phyloP scores from a whole-genome alignment of 2,797 vertebrate species.

The Otus scops region DNA sequence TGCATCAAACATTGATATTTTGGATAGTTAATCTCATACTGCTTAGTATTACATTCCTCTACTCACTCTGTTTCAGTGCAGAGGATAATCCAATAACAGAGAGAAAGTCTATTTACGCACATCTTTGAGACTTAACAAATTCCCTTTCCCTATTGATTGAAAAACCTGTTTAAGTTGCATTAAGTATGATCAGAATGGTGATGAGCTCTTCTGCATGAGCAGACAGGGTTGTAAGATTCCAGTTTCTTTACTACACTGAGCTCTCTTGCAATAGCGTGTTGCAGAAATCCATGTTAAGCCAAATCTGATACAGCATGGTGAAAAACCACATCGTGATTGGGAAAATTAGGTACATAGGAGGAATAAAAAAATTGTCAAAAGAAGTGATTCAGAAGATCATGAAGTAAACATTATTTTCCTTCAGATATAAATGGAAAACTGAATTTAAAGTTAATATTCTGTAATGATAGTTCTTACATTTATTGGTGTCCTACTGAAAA shows the following conservation, averaged over 20 bases:
- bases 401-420: neutral
- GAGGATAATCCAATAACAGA: slow-evolving; percentile 12
- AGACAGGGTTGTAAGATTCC: neutral
- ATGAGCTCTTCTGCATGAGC: neutral
- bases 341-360: neutral
- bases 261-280: neutral
- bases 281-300: neutral
- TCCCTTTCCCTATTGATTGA: neutral
- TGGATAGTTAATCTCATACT: neutral
- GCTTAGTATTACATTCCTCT: neutral
- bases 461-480: neutral
- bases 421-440: neutral
- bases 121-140: slow-evolving; percentile 21
- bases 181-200: neutral
- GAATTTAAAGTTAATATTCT: neutral
- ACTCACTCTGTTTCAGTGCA: neutral
- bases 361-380: neutral
- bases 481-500: neutral
- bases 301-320: neutral
- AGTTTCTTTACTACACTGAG: neutral
- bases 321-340: neutral
- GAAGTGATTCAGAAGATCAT: neutral
- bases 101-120: neutral
- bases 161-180: neutral
- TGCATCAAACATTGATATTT: neutral